phyloP scores from a whole-genome alignment of 1,140 invertebrate species.

The Drosophila pachea region DNA sequence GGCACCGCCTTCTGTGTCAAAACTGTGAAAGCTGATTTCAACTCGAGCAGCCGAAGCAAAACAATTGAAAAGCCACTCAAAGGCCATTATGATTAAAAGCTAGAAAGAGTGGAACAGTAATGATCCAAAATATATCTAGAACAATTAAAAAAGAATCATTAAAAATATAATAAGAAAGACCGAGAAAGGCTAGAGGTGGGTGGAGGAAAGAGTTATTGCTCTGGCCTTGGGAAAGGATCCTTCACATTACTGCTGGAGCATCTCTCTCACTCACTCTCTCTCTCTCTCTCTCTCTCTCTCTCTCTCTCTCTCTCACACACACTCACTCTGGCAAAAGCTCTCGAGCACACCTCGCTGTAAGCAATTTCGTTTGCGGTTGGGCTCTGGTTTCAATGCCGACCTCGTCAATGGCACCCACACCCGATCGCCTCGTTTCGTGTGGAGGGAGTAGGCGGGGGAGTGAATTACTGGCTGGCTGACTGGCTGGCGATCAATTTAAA shows the following conservation, averaged over 20 bases:
- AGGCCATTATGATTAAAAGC: slow-evolving; percentile 46
- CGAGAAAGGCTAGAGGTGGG: too few relatives aligned
- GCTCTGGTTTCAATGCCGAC: slow-evolving; percentile 46
- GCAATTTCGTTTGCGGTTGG: slow-evolving; percentile 26
- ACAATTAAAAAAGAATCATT: not conserved
- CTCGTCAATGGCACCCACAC: slow-evolving; percentile 29
- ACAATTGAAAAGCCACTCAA: slow-evolving; percentile 57
- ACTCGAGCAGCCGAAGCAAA: slow-evolving; percentile 43
- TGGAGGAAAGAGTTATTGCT: too few relatives aligned
- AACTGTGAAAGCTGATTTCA: slow-evolving; percentile 69
- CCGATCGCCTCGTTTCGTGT: not conserved
- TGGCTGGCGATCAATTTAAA: slow-evolving; percentile 69
- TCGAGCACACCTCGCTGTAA: slow-evolving; percentile 6
- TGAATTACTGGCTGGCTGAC: not conserved
- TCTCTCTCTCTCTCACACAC: too few relatives aligned
- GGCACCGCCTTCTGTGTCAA: slow-evolving; percentile 70
- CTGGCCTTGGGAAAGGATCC: too few relatives aligned
- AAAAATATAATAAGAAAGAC: not conserved
- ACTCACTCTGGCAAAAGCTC: not conserved
- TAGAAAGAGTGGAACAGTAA: slow-evolving; percentile 1
- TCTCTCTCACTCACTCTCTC: too few relatives aligned
- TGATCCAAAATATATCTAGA: slow-evolving; percentile 2
- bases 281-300: too few relatives aligned
- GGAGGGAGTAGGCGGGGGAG: not conserved
- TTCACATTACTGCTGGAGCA: too few relatives aligned